A percentile compares a stretch with the other conserved stretches of the same genome.
These are phyloP conservation scores for Octodon degus DNA, from an alignment of 2,113 vertebrate genomes.

Conservation along the genomic window DNA sequence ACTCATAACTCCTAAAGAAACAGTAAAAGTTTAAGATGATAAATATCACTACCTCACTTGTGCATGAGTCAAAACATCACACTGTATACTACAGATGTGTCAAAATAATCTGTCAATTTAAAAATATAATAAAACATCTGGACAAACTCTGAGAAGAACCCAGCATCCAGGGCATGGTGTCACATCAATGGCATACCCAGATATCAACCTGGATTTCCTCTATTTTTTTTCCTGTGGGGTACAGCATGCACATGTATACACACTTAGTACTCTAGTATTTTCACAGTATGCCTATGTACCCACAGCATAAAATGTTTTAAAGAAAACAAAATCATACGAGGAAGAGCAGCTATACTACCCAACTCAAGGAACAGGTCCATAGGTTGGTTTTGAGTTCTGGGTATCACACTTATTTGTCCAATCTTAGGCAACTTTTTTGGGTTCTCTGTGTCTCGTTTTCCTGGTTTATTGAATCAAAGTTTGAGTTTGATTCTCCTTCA, in stretches of 20 bases:
- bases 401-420: neutral
- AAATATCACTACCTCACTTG: neutral
- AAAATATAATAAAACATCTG: neutral
- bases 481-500: constrained; percentile 12
- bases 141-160: neutral
- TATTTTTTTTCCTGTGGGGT: neutral
- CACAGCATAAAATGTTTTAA: neutral
- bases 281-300: neutral
- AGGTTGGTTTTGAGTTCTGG: neutral
- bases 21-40: neutral
- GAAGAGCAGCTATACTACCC: neutral
- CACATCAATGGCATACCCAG: neutral
- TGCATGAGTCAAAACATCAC: neutral
- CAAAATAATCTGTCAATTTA: neutral
- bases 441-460: neutral
- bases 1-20: neutral
- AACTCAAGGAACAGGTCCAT: neutral
- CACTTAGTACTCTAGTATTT: neutral
- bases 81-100: neutral
- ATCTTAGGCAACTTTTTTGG: neutral
- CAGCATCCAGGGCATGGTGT: neutral
- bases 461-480: neutral
- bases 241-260: neutral
- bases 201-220: neutral
- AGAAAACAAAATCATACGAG: neutral